A percentile compares a stretch with the other conserved stretches of the same genome.
These are phyloP conservation scores for Podabrus alpinus DNA, from an alignment of 2,888 invertebrate genomes.

Conservation along the genomic window DNA sequence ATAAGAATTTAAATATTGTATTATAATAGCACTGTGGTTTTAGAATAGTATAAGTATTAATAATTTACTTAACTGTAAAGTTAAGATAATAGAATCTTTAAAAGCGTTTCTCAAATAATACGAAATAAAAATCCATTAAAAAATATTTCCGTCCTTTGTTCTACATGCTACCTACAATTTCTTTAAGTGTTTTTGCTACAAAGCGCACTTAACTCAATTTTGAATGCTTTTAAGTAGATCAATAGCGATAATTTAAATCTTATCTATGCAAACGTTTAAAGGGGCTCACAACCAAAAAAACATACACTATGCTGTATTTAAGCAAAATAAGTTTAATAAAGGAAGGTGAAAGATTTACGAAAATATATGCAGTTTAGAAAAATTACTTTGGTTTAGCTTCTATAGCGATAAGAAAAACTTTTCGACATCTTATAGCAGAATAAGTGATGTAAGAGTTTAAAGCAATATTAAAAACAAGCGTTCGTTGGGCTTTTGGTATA, in stretches of 20 bases:
- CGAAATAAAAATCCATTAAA: background rate
- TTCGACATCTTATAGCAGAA: no score
- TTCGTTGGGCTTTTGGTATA: no score
- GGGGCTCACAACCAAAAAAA: no score
- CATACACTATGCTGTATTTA: background rate
- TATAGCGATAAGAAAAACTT: no score
- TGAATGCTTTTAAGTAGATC: slow-evolving; percentile 10
- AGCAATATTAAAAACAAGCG: no score
- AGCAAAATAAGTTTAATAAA: background rate
- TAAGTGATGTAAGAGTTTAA: no score
- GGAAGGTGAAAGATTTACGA: background rate
- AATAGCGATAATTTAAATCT: background rate
- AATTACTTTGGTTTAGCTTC: no score
- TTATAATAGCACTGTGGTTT: background rate
- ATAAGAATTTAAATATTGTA: background rate
- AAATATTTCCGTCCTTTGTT: background rate
- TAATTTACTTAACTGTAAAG: background rate
- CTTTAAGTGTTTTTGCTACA: slow-evolving; percentile 7
- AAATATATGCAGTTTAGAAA: background rate
- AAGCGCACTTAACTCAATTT: slow-evolving; percentile 9
- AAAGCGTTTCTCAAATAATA: background rate
- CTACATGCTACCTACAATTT: slow-evolving; percentile 2
- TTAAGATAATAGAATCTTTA: background rate
- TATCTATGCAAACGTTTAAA: background rate
- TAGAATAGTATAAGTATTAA: background rate